Evolutionary conservation across 2,797 vertebrate species (phyloP).

Genomic region (Graptemys geographica): DNA sequence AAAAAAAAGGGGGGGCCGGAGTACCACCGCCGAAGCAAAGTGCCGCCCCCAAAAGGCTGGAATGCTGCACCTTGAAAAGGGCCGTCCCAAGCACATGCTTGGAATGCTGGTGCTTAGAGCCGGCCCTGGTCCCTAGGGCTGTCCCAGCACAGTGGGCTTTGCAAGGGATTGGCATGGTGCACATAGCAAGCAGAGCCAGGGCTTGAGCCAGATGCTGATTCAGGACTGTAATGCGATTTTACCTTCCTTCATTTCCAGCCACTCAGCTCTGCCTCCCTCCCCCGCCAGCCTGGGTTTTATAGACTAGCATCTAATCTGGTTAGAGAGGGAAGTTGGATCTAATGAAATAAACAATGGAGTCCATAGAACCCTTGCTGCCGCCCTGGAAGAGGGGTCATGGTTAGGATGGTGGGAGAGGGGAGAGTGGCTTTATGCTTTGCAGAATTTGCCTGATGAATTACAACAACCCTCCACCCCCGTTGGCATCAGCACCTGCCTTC

Average conservation of each 20-base stretch:
- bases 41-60: too few relatives aligned
- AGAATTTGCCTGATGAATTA: neutral
- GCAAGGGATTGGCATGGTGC: neutral
- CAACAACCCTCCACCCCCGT: neutral
- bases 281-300: slow-evolving; percentile 69
- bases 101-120: too few relatives aligned
- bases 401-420: neutral
- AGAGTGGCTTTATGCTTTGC: neutral
- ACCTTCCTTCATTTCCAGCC: slow-evolving; percentile 74
- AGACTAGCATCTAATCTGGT: slow-evolving; percentile 77
- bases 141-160: too few relatives aligned
- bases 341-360: slow-evolving; percentile 72
- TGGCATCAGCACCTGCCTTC: neutral
- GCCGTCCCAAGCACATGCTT: too few relatives aligned
- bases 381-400: neutral
- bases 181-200: neutral
- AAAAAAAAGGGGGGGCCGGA: too few relatives aligned
- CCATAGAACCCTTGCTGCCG: neutral
- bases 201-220: slow-evolving; percentile 57
- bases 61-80: too few relatives aligned
- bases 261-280: slow-evolving; percentile 18
- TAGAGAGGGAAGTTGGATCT: slow-evolving; percentile 72
- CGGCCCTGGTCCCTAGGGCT: neutral
- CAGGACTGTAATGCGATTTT: slow-evolving; percentile 74
- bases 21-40: too few relatives aligned